Evolutionary conservation across 2,797 vertebrate species (phyloP).

Genomic region (Fundulus diaphanus): DNA sequence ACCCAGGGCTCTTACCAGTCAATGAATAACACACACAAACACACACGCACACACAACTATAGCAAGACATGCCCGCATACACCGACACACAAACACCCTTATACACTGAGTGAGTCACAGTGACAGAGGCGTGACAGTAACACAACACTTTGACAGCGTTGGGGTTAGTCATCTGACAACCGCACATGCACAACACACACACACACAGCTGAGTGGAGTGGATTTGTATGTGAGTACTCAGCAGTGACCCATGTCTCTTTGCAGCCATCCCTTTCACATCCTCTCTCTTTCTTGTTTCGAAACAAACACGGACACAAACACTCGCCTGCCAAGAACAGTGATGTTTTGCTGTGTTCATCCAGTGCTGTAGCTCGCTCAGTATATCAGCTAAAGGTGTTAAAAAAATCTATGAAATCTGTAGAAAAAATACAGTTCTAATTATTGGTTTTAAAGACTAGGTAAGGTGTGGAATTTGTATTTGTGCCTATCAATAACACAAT

Average conservation of each 20-base stretch:
- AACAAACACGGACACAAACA: conserved; percentile 12
- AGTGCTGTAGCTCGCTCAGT: conserved; percentile 7
- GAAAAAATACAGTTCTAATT: neutral
- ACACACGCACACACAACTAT: conserved; percentile 16
- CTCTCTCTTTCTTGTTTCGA: conserved; percentile 28
- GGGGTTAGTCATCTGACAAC: conserved; percentile 64
- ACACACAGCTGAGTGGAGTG: conserved; percentile 62
- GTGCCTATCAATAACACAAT: neutral
- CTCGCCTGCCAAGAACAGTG: conserved; percentile 6
- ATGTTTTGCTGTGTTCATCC: conserved; percentile 4
- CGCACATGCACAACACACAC: no score
- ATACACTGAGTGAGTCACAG: conserved; percentile 57
- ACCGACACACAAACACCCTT: conserved; percentile 12
- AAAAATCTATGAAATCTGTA: neutral
- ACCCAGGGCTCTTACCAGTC: conserved; percentile 62
- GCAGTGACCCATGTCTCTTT: conserved; percentile 61
- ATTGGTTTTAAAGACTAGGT: neutral
- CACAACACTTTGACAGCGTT: conserved; percentile 58
- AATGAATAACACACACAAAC: conserved; percentile 49
- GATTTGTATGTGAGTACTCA: conserved; percentile 50
- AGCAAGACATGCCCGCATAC: conserved; percentile 16
- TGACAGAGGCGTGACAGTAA: conserved; percentile 62
- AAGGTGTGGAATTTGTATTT: neutral
- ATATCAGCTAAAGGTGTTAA: conserved; percentile 11
- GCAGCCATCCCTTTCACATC: conserved; percentile 54